phyloP scores from a whole-genome alignment of 1,140 invertebrate species.

The Brachionus angularis region DNA sequence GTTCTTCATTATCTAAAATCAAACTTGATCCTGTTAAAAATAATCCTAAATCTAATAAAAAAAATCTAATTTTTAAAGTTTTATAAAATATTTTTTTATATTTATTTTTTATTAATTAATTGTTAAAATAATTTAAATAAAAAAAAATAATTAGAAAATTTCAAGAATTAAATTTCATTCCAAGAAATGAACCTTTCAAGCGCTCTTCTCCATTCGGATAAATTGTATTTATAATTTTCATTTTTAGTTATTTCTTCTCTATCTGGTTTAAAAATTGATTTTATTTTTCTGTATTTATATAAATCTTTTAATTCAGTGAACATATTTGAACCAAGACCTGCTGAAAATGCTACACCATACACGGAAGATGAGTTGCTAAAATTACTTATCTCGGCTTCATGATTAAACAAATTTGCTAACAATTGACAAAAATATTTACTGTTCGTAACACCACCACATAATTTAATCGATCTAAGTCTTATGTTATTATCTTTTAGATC shows the following conservation, averaged over 20 bases:
- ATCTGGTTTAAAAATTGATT: neutral
- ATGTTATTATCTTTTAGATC: constrained; percentile 7
- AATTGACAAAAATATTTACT: constrained; percentile 17
- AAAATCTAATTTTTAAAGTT: neutral
- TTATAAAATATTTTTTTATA: constrained; percentile 1
- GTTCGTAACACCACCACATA: constrained; percentile 12
- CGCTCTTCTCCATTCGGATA: constrained; percentile 4
- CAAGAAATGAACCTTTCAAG: constrained; percentile 1
- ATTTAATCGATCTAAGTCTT: neutral
- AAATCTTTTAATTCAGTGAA: neutral
- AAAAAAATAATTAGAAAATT: neutral
- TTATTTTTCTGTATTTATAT: neutral
- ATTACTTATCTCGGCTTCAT: constrained; percentile 3
- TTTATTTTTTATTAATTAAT: neutral
- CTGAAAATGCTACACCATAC: constrained; percentile 10
- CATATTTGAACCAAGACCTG: neutral
- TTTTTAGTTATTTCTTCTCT: constrained; percentile 2
- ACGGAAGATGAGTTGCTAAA: constrained; percentile 17
- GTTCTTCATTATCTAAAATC: neutral
- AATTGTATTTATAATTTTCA: neutral
- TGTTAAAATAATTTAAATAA: constrained; percentile 8
- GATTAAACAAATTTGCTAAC: constrained; percentile 8
- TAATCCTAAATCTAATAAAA: neutral
- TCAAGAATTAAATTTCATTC: no score
- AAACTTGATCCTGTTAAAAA: neutral